Base-by-base conservation (phyloP, 2,797 vertebrate species). In the Ptychadena robeensis region DNA sequence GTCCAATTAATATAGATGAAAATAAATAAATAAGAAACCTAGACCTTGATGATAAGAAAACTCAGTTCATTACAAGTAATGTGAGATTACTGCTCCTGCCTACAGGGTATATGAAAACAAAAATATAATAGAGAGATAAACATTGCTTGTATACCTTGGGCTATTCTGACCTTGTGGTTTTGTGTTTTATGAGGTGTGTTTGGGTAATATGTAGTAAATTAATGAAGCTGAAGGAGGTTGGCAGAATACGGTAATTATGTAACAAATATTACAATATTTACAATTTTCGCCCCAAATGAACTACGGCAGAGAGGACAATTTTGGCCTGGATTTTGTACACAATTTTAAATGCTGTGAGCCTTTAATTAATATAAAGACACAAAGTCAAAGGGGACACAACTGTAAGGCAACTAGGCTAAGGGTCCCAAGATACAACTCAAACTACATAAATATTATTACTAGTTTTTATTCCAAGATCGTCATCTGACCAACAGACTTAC, bases 1-100 rank as follows among this genome's bases (percentile, higher is more conserved):
- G 44, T 48, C 76, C 65, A 79, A 79, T 79, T 79, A 79, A 79
- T 79, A 38, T 66, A 35, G 44, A 53, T 27, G 67, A 30, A 74
- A 53, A 61, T 28, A 61, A 61, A 61, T 61, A 65, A 65, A 28
- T 31, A 44, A 18, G 65, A 32, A 65, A 12, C 37, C 27, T 40
- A 53, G 75, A 53, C 34, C 31, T 34, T 79, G 34, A 57, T 32
- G 31, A 59, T 59, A 57, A n/a, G 48, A 67, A 31, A 67, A 48
- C 11, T 31, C 9, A 6, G n/a, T 79, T 79, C 76, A 79, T 79
- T 79, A 79, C 65, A 34, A 68, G 37, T 40, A 59, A 68, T 32
- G 59, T 69, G 34, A 69, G 25, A 28, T 32, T 48, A 28, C 44
- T 3, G 22, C 64, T 65, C 32, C 64, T 53, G 67, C 30, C 67